phyloP scores from a whole-genome alignment of 2,888 invertebrate genomes.

The Agonum fuliginosum region DNA sequence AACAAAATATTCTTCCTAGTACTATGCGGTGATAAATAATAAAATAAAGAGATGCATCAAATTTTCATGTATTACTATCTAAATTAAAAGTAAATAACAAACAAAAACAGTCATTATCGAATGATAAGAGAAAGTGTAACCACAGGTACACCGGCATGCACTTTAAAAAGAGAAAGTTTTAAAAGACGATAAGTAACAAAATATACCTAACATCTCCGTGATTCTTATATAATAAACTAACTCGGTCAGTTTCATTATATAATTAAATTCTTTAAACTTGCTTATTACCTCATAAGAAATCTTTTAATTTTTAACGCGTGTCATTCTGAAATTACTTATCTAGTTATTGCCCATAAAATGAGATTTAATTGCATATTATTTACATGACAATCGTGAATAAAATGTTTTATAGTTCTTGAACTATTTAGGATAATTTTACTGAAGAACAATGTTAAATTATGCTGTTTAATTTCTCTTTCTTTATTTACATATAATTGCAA shows the following conservation, averaged over 20 bases:
- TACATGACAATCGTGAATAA: neutral
- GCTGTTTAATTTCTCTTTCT: conserved; percentile 7
- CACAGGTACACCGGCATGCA: neutral
- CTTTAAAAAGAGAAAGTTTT: conserved; percentile 15
- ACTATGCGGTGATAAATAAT: neutral
- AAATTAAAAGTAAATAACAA: neutral
- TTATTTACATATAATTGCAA: conserved; percentile 10
- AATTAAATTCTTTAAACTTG: neutral
- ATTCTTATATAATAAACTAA: conserved; percentile 14
- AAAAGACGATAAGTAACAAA: conserved; percentile 1
- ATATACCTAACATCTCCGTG: neutral
- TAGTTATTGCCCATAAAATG: neutral
- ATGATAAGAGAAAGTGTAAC: conserved; percentile 2
- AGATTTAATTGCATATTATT: neutral
- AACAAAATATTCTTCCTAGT: no score
- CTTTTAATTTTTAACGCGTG: neutral
- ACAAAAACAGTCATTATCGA: neutral
- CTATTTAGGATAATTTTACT: neutral
- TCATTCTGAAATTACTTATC: neutral
- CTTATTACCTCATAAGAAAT: neutral
- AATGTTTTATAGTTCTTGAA: neutral
- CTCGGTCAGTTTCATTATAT: conserved; percentile 4
- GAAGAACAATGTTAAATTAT: neutral
- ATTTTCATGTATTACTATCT: neutral
- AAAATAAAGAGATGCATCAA: neutral